Conservation (phyloP, 2,888 invertebrate genomes). For the Gryllus longicercus region DNA sequence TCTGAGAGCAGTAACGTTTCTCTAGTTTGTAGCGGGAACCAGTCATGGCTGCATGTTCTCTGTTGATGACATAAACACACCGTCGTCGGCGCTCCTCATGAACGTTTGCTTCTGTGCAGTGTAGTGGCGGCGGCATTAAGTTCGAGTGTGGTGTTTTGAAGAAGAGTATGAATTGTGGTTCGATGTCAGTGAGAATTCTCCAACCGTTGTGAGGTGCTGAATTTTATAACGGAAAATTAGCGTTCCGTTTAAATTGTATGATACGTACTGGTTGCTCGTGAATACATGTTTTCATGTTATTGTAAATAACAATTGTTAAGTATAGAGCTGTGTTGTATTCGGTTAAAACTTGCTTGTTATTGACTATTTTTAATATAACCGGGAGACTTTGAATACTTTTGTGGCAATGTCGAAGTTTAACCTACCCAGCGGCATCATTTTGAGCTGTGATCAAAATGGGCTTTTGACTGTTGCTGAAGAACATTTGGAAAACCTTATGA, state of each 20-base stretch:
- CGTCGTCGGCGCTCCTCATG: not conserved
- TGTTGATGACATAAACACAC: not conserved
- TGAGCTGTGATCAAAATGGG: conserved; percentile 50
- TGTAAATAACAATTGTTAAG: not conserved
- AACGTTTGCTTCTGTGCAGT: not conserved
- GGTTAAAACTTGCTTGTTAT: not conserved
- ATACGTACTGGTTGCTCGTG: not conserved
- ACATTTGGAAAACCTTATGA: conserved; percentile 63
- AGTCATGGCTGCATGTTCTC: not conserved
- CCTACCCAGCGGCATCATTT: conserved; percentile 32
- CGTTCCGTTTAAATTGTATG: not conserved
- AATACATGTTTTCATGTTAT: not conserved
- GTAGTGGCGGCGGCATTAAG: not conserved
- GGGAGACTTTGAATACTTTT: not conserved
- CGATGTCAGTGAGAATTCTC: not conserved
- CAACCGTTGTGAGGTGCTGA: not conserved
- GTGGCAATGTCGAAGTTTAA: conserved; percentile 32
- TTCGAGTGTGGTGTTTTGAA: not conserved
- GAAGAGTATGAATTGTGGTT: not conserved
- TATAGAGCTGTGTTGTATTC: not conserved
- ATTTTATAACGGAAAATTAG: not conserved
- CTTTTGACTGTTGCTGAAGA: conserved; percentile 69
- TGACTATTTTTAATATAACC: not conserved
- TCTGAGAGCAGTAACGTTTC: not conserved
- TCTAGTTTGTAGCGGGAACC: not conserved